Base-by-base conservation (phyloP, 1,140 invertebrate species). In the Diorhabda sublineata region DNA sequence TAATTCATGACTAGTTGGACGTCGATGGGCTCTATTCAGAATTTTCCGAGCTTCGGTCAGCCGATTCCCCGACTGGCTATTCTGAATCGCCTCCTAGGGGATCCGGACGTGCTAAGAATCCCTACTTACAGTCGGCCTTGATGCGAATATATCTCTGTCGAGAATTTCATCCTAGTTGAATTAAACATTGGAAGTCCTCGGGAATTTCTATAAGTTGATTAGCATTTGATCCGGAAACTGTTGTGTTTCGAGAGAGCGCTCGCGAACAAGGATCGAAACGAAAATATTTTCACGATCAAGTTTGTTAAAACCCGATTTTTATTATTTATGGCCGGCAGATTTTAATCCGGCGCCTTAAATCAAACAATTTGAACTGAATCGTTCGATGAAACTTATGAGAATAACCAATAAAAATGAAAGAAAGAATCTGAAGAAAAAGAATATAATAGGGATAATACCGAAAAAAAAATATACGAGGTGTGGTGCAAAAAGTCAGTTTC, bases 161-260 rank as follows among this genome's bases (percentile, higher is more conserved):
- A 61, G 59, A 61, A 43, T 42, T 61, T 61, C 59, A 43, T 61
- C 59, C 59, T 61, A 61, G 59, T 61, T 61, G 59, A 61, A 61
- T 61, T 61, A 61, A 61, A 61, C 59, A 61, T 61, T 43, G 59
- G 26, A 9, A 43, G 59, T 43, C 59, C 26, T 43, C 42, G 42
- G 59, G 42, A 61, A 61, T 61, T 61, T 43, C 6, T 41, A 61
- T 61, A 43, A 43, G 59, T 61, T 61, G 26, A 61, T 61, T 43
- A 42, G 42, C 26, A 61, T 8, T 61, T 43, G 59, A 61, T 11
- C 42, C 59, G 26, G 59, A 52, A 52, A 52, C 47, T 52, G 47
- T 52, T 52, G 47, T 52, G 47, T 52, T 52, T 52, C 47, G 47
- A 52, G n/a, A 26, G n/a, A 52, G 47, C 4, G 47, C 47, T n/a